Evolutionary conservation across 2,113 vertebrate genomes (phyloP), one percentile per base, ranked within the genome.

Genomic region (Pseudolaguvia tuberculata): DNA sequence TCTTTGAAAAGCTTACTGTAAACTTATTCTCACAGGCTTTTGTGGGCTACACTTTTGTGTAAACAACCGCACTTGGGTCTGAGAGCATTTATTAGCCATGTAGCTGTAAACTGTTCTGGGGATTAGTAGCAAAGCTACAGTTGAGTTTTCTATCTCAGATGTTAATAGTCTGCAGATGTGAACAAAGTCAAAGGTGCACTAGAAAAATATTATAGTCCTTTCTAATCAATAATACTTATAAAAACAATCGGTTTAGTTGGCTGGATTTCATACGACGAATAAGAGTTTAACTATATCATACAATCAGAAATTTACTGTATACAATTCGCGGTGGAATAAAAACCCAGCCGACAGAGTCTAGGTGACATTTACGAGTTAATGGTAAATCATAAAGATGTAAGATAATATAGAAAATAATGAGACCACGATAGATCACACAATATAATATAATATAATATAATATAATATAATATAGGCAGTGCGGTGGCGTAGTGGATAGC

Each of bases 21-120:
- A 91, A 88, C 89, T 0, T 17, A 76, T 72, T 63, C 81, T 4
- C 58, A 51, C 74, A 81, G 85, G 83, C 78, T 77, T 87, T 82
- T 81, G 86, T 79, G 80, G 83, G 79, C 81, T 70, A 68, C 70
- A 31, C 45, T 42, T 77, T 84, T 73, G 59, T 86, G 73, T 87
- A 88, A 88, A 89, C 85, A 87, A 76, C 65, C 66, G 42, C 4
- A 45, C 69, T 75, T 61, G 6, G 35, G 35, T 53, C 63, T 17
- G 9, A 51, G n/a, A 78, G 59, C 39, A 23, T 75, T 53, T 74
- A 56, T 75, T 70, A 51, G 56, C 39, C 74, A 72, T 70, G 10
- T 73, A 45, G 20, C 55, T 66, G 57, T 66, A 66, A 73, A 78
- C 68, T 61, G 70, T 29, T 50, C 62, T 78, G 76, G 66, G 47